These are phyloP conservation scores for Pachyuromys duprasi DNA, from an alignment of 2,797 vertebrate genomes.

Conservation along the genomic window DNA sequence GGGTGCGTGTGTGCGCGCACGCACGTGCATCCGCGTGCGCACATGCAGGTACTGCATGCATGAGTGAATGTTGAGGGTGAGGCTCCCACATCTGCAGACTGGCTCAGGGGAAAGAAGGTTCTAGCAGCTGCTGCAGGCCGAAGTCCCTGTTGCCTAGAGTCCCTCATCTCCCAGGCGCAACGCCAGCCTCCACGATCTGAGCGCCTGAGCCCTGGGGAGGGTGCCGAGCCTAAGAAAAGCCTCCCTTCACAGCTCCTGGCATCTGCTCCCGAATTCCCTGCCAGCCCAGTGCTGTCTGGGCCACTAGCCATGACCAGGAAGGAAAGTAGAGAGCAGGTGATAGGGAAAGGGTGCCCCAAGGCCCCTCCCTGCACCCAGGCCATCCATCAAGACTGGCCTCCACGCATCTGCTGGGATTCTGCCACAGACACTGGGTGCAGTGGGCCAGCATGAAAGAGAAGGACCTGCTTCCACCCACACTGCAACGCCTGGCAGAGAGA, in stretches of 20 bases:
- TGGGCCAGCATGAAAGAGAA: background rate
- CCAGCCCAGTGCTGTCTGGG: slow-evolving; percentile 70
- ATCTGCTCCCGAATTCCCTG: slow-evolving; percentile 70
- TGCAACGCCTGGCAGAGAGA: background rate
- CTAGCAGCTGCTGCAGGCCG: slow-evolving; percentile 53
- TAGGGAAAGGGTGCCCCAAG: background rate
- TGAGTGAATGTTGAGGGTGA: background rate
- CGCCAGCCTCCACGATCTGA: slow-evolving; percentile 77
- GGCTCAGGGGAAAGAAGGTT: slow-evolving; percentile 56
- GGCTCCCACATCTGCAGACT: slow-evolving; percentile 36
- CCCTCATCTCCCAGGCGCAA: slow-evolving; percentile 64
- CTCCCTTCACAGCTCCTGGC: slow-evolving; percentile 80
- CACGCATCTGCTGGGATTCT: background rate
- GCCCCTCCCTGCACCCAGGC: background rate
- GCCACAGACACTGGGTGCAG: background rate
- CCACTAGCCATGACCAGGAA: slow-evolving; percentile 74
- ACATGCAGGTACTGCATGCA: background rate
- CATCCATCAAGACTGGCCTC: background rate
- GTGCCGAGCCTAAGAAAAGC: slow-evolving; percentile 79
- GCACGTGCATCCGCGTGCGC: background rate
- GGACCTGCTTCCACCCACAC: background rate
- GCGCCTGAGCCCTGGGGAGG: slow-evolving; percentile 74
- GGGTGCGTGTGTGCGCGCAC: background rate
- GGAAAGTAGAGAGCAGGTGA: slow-evolving; percentile 59
- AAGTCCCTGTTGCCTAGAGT: slow-evolving; percentile 76